phyloP scores from a whole-genome alignment of 2,797 vertebrate genomes.

The Vireo griseus region DNA sequence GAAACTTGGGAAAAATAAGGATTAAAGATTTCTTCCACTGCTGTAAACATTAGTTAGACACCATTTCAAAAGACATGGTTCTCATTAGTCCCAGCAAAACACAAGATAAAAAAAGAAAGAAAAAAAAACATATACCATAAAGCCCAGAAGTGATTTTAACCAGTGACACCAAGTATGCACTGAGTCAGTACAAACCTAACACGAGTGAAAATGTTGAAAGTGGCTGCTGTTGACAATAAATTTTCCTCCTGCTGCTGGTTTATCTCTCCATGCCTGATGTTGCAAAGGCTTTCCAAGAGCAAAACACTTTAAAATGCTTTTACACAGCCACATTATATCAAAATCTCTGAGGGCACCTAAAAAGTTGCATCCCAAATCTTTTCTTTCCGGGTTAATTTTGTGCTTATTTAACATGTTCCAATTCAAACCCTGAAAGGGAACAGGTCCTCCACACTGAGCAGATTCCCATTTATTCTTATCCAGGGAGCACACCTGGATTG shows the following conservation, averaged over 20 bases:
- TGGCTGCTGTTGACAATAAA: background rate
- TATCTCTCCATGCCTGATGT: background rate
- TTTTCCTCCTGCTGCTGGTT: background rate
- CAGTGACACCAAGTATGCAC: background rate
- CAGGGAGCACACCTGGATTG: background rate
- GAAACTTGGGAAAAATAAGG: background rate
- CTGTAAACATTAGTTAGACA: background rate
- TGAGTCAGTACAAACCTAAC: background rate
- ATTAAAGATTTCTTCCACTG: background rate
- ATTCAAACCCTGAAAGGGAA: background rate
- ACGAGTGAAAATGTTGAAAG: background rate
- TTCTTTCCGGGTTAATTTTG: background rate
- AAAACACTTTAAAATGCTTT: background rate
- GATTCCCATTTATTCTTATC: background rate
- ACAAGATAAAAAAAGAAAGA: background rate
- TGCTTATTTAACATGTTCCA: background rate
- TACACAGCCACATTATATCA: background rate
- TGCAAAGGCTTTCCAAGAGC: background rate
- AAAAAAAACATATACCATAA: background rate
- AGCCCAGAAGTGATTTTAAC: background rate
- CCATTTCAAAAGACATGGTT: background rate
- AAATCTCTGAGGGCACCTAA: background rate
- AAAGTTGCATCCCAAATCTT: background rate
- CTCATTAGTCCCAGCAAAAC: background rate
- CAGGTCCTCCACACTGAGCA: background rate